Evolutionary conservation across 2,888 invertebrate genomes (phyloP).

Genomic region (Frankliniella intonsa): DNA sequence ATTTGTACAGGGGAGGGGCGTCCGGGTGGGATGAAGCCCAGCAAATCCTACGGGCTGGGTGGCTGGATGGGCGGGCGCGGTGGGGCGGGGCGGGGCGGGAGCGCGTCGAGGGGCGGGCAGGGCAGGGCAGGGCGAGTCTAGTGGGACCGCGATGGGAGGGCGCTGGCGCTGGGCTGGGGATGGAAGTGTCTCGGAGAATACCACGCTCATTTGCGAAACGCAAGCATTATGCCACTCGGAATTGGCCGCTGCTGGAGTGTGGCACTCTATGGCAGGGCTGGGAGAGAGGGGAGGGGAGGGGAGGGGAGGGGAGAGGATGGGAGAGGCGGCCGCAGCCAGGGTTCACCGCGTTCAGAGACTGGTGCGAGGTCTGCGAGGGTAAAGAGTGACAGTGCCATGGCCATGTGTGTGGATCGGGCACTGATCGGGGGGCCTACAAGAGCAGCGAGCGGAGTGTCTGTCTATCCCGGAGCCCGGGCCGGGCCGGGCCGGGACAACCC

Average conservation of each 20-base stretch:
- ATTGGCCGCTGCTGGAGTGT: not conserved
- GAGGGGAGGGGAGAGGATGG: not conserved
- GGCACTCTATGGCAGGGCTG: not conserved
- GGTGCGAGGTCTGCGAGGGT: no score
- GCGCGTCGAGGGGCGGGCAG: not conserved
- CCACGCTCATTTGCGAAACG: slow-evolving; percentile 10
- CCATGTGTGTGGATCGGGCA: no score
- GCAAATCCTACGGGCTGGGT: not conserved
- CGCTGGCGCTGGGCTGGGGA: not conserved
- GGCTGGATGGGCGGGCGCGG: not conserved
- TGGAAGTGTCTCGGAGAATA: slow-evolving; percentile 11
- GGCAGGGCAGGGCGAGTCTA: not conserved
- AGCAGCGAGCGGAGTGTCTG: no score
- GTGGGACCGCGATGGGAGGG: not conserved
- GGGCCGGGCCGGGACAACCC: no score
- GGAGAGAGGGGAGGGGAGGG: not conserved
- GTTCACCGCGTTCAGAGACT: not conserved
- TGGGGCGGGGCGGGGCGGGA: not conserved
- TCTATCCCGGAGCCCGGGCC: no score
- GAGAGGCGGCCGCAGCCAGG: not conserved
- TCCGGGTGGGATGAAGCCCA: not conserved
- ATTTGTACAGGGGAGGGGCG: not conserved
- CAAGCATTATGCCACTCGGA: not conserved
- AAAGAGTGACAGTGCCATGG: no score
- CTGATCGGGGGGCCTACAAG: no score